Base-by-base conservation (phyloP, 2,888 invertebrate genomes). In the Brachypalpus laphriformis region DNA sequence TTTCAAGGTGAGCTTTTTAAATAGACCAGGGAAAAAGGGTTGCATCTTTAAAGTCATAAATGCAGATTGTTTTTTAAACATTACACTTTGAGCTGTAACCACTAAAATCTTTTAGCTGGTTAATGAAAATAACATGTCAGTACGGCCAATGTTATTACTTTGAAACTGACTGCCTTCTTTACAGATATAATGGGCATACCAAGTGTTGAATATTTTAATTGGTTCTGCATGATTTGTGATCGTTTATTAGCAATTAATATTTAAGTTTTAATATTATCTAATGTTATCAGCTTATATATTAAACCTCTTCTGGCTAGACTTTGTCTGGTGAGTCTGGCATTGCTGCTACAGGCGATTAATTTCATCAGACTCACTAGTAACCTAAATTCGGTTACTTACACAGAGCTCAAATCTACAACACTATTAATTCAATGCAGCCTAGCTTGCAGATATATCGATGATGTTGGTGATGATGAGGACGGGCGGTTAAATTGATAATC, bases 321-420 rank as follows among this genome's bases (percentile, higher is more conserved):
- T 14, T 20, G 22, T 54, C 28, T 49, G 37, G 37, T 18, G 20
- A 4, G 14, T 3, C 14, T 16, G 14, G 31, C 31, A 4, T 20
- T 11, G 14, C 16, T 28, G 4, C 49, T 9, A 49, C 28, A 34
- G 42, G 22, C 51, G 16, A 47, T 61, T 65, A 28, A 71, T 71
- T 71, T 57, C 47, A 40, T 51, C 57, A 80, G 31, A 31, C 42
- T 14, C 37, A 37, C 59, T 59, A 51, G 65, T 66, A 72, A 78
- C 78, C 72, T 57, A 59, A 78, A 80, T 80, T 57, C n/a, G 49
- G 8, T 40, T 59, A 68, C 42, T 61, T 40, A 57, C 57, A 77
- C 25, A 22, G 20, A 65, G 49, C 28, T 51, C 40, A 57, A 20
- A 57, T 72, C 56, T 66, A 59, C 65, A 40, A 59, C 20, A 61